A percentile compares a stretch with the other conserved stretches of the same genome.
Evolutionary conservation across 2,113 vertebrate species (phyloP).

Genomic region (Shinisaurus crocodilurus): DNA sequence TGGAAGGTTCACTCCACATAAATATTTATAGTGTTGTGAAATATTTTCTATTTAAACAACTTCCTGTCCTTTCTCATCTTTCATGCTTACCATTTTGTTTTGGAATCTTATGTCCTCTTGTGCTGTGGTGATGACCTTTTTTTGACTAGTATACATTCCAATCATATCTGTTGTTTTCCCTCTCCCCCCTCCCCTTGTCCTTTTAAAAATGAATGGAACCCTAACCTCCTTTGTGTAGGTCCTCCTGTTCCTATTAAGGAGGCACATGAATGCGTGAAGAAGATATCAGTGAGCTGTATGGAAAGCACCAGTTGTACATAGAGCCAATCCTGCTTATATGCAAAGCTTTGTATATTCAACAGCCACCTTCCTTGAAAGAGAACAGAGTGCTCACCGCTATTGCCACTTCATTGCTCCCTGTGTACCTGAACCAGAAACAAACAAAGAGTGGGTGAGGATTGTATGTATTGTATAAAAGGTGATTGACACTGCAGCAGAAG

Average conservation of each 20-base stretch:
- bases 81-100: slow-evolving; percentile 12
- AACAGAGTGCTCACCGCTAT: not conserved
- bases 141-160: slow-evolving; percentile 6
- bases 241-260: not conserved
- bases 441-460: too few relatives aligned
- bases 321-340: not conserved
- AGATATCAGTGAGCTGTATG: not conserved
- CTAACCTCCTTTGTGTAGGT: not conserved
- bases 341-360: not conserved
- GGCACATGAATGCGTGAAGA: not conserved
- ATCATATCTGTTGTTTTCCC: not conserved
- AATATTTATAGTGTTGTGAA: slow-evolving; percentile 8
- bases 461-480: not conserved
- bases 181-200: not conserved
- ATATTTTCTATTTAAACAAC: not conserved
- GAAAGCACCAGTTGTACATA: not conserved
- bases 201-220: slow-evolving; percentile 8
- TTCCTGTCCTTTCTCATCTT: slow-evolving; percentile 6
- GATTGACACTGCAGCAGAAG: not conserved
- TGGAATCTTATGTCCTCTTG: not conserved
- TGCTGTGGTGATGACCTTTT: not conserved
- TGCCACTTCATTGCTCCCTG: not conserved
- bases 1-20: not conserved
- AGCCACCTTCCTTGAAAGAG: not conserved
- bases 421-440: not conserved